Evolutionary conservation across 64 coral and sea anemone species (phyloP), one percentile per base, ranked within the genome.

Genomic region (Montipora capricornis): DNA sequence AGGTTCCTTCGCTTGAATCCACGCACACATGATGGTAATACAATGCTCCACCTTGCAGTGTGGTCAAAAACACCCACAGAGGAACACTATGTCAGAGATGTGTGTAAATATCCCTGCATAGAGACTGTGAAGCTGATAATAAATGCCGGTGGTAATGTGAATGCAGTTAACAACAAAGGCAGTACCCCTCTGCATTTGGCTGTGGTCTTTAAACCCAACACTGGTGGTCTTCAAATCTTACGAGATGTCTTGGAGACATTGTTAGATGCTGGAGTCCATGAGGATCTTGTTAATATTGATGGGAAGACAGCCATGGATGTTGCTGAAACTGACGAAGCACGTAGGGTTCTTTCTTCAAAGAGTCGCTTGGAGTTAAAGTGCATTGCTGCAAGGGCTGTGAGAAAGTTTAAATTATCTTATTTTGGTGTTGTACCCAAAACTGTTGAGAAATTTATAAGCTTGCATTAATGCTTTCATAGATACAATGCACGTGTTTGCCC

Each of bases 11-110:
- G 92, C 24, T 49, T 96, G 52, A 94, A 94, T 47, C 95, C 95
- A 0, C 78, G 95, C 2, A 91, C 95, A 26, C 49, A 37, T 48
- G 44, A 73, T 68, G 95, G 95, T 2, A 90, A 87, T 60, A 90
- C 95, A 0, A 76, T 94, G 49, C 8, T 96, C 8, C 95, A 96
- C 44, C 81, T 96, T 13, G 91, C 95, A 19, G 95, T 94, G 7
- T 96, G 82, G 77, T 48, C 61, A 47, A 87, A 80, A 75, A 96
- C 88, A 17, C 95, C 95, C 2, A 92, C 92, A 12, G 95, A 96
- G 53, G 95, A 96, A 62, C 95, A 96, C 64, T 96, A 96, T 68
- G 90, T 92, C 0, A 90, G 86, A 76, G 95, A 96, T 68, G 83
- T 94, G 44, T 96, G 95, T 77, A 90, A 74, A 61, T 96, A 82